Evolutionary conservation across 2,888 invertebrate genomes (phyloP).

Genomic region (Dynastes maya): DNA sequence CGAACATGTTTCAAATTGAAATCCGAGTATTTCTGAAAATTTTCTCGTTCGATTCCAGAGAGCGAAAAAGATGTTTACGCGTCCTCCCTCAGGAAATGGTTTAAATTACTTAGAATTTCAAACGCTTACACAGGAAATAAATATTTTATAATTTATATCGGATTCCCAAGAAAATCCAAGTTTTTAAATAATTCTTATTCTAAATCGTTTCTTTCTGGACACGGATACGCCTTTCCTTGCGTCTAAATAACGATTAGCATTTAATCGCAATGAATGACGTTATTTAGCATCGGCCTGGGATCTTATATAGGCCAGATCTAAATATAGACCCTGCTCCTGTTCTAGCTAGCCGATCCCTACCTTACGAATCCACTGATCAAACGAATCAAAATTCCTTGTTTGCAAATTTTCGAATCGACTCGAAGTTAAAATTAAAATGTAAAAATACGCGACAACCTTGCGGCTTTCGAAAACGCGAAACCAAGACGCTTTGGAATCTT

Average conservation of each 20-base stretch:
- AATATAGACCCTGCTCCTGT: slow-evolving; percentile 63
- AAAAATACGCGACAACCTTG: slow-evolving; percentile 28
- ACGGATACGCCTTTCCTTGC: no score
- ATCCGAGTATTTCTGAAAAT: slow-evolving; percentile 14
- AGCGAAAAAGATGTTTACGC: not conserved
- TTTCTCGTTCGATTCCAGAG: not conserved
- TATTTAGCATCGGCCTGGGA: slow-evolving; percentile 49
- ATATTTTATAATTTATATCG: no score
- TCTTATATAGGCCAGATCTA: slow-evolving; percentile 65
- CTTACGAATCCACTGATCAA: slow-evolving; percentile 33
- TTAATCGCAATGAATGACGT: slow-evolving; percentile 51
- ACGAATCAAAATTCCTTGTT: slow-evolving; percentile 43
- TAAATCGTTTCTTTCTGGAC: no score
- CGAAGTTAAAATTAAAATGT: slow-evolving; percentile 33
- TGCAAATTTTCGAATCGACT: slow-evolving; percentile 44
- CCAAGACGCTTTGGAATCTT: not conserved
- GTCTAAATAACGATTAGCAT: slow-evolving; percentile 30
- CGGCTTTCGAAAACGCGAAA: not conserved
- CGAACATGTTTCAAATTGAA: slow-evolving; percentile 5
- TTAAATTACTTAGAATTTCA: no score
- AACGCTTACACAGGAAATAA: no score
- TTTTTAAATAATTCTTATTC: no score
- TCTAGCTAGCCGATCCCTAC: slow-evolving; percentile 54
- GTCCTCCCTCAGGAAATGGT: not conserved
- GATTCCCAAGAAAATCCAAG: no score